Evolutionary conservation across 1,140 invertebrate genomes (phyloP), one percentile per base, ranked within the genome.

Genomic region (Campoletis sonorensis): DNA sequence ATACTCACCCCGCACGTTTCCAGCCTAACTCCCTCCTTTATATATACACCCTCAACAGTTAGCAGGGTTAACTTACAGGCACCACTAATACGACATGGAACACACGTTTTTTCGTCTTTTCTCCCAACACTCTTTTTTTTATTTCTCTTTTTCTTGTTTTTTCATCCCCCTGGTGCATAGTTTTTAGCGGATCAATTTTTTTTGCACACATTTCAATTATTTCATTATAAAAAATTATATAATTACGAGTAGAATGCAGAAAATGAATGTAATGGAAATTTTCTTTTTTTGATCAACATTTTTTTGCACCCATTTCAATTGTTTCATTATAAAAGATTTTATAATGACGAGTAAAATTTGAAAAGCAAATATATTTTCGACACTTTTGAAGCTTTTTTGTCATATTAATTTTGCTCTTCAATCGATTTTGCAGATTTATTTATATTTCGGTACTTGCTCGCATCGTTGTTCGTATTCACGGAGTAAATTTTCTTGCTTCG

Each of bases 51-150:
- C 49, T 73, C 54, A 80, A 81, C 80, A 71, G 37, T 79, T 81
- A 84, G 64, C 80, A 73, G 78, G 83, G 73, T 84, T 84, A 84
- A 84, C 81, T 81, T 84, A 81, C 79, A 79, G 40, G 64, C 78
- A 79, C 73, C 68, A 70, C 67, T 80, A 79, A 82, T 84, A 76
- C 72, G 77, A 84, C 80, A 27, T 80, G 67, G 30, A 79, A 79
- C 80, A 79, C 76, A 81, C 77, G 77, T 76, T 84, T 80, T 77
- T 80, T 33, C 78, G 37, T 76, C 45, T 81, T 37, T 51, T 76
- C 33, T 8, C 18, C 16, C 54, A 5, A 27, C 40, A 45, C 40
- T 54, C 30, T 1, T 45, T 37, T 33, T 78, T 37, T 37, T 37
- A 40, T 45, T 49, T 67, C 58, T 16, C 8, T 15, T 67, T n/a